Conservation (phyloP, 2,113 vertebrate genomes). For the Elephantulus edwardii region DNA sequence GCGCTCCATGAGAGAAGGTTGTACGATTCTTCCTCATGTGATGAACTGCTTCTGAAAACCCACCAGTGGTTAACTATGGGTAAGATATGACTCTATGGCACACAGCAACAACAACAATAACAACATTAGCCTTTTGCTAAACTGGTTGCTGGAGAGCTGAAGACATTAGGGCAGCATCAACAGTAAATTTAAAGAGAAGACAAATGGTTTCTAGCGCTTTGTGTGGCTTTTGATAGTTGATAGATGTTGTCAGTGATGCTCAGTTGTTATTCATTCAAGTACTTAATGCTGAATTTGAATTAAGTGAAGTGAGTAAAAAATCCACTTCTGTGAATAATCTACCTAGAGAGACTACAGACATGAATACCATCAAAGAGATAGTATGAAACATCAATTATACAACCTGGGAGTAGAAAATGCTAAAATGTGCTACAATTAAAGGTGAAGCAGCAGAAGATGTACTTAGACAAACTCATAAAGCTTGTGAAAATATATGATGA, state of each 20-base stretch:
- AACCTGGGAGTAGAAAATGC: not conserved
- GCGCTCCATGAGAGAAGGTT: too few species aligned
- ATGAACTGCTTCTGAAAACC: too few species aligned
- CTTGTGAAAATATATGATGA: not conserved
- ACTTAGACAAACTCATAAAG: not conserved
- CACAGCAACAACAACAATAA: too few species aligned
- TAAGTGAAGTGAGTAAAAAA: slow-evolving; percentile 12
- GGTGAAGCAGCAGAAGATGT: not conserved
- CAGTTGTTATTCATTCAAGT: not conserved
- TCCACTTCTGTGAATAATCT: not conserved
- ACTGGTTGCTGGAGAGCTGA: not conserved
- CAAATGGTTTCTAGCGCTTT: not conserved
- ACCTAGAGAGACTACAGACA: not conserved
- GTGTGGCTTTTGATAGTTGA: not conserved
- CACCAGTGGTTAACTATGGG: too few species aligned
- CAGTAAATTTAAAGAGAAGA: slow-evolving; percentile 1
- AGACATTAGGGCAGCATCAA: not conserved
- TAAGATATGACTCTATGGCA: too few species aligned
- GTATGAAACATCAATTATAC: not conserved
- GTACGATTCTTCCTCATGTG: too few species aligned
- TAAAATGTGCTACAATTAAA: not conserved
- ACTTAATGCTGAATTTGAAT: not conserved
- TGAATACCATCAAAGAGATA: not conserved
- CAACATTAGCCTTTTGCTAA: not conserved
- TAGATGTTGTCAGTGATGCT: not conserved